Base-by-base conservation (phyloP, 2,888 invertebrate species). In the Leistus spinibarbis region DNA sequence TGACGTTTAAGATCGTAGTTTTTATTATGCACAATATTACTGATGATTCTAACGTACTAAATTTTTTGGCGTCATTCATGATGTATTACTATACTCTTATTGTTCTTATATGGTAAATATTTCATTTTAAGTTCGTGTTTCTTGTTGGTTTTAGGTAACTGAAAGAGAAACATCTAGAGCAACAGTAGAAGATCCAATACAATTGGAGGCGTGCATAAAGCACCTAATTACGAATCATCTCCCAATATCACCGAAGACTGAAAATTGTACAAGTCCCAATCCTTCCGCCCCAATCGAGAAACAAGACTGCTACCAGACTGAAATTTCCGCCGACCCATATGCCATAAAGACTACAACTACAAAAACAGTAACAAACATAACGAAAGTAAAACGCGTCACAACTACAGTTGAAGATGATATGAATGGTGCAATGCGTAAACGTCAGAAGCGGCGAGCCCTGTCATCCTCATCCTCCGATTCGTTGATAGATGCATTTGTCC, bases 161-260 rank as follows among this genome's bases (percentile, higher is more conserved):
- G 79, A 77, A 17, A 76, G 69, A 9, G 79, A 79, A 40, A 63
- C 78, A n/a, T 77, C 80, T 3, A 80, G 80, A 60, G 83, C 88
- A 56, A 88, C 88, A 0, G 90, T 92, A 0, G 93, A 93, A 81
- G 91, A 94, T 85, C 92, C 93, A 0, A 87, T 88, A 76, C 88
- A 91, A 75, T 82, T 95, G 69, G 92, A 94, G 81, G 89, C 89
- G 69, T 93, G 93, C 69, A 91, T 95, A 53, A 89, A 91, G 81
- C 91, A 92, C 81, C 86, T 95, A 57, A 88, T 92, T 77, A 88
- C 87, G 73, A 88, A 89, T 77, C 84, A 84, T 73, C 78, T 86
- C 17, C 82, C 88, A 56, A 86, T 86, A 1, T 86, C 87, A 16
- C 83, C 85, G 1, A 81, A 83, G 16, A 81, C 83, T 13, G 81